A percentile compares a stretch with the other conserved stretches of the same genome.
Conservation (phyloP, 1,140 invertebrate genomes). For the Holcopasites calliopsidis region DNA sequence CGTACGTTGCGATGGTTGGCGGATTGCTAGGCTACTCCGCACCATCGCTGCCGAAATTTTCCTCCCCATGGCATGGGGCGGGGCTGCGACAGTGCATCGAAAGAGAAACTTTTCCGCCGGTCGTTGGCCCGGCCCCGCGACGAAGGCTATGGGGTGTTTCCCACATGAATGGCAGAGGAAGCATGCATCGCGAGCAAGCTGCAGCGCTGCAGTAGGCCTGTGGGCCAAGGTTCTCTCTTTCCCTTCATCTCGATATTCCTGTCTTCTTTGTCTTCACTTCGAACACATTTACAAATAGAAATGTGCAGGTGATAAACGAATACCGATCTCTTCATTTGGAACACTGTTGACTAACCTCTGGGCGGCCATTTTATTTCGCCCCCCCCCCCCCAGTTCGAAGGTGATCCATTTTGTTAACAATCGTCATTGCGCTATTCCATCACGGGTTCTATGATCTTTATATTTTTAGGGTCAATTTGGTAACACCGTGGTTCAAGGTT, state of each 20-base stretch:
- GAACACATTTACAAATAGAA: neutral
- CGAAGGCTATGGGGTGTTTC: conserved; percentile 36
- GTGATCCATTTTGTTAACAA: too few species aligned
- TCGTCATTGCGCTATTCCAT: too few species aligned
- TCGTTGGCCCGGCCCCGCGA: conserved; percentile 38
- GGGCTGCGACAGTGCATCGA: conserved; percentile 38
- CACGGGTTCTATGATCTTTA: too few species aligned
- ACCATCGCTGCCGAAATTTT: conserved; percentile 15
- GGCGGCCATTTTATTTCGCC: too few species aligned
- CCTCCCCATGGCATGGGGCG: conserved; percentile 25
- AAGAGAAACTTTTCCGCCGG: conserved; percentile 43
- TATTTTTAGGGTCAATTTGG: neutral
- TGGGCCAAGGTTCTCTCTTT: conserved; percentile 47
- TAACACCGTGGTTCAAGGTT: conserved; percentile 44
- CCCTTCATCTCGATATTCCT: conserved; percentile 11
- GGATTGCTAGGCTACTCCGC: too few species aligned
- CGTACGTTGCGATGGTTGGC: neutral
- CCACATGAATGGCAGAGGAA: conserved; percentile 43
- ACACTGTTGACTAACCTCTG: too few species aligned
- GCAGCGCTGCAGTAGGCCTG: conserved; percentile 37
- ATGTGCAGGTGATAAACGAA: too few species aligned
- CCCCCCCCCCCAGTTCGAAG: too few species aligned
- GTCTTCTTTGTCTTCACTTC: conserved; percentile 17
- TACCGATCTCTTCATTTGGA: too few species aligned
- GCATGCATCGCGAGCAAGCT: conserved; percentile 19